Base-by-base conservation (phyloP, 2,113 vertebrate species). In the Nannospalax galili region DNA sequence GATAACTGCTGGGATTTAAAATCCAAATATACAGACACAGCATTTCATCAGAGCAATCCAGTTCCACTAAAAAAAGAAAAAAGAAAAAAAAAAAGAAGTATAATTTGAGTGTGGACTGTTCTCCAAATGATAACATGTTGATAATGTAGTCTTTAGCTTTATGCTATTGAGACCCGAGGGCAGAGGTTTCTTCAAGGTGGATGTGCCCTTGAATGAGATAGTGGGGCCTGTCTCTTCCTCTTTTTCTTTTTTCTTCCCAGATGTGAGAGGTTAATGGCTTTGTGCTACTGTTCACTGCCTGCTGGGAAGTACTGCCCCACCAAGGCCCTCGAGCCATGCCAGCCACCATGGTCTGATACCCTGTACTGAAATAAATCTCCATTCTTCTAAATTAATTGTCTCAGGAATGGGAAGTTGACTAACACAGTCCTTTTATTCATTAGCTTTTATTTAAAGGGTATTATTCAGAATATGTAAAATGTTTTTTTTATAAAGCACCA, bases 1-100 rank as follows among this genome's bases (percentile, higher is more conserved):
- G 75, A 16, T 70, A 67, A 32, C 58, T 10, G 64, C 52, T 72
- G 65, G 86, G 87, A 82, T 84, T 80, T 42, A 77, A 93, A 97
- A 93, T 60, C 30, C 69, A 69, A 94, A 91, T 64, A 52, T 72
- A 69, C 32, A 65, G 30, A 81, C 40, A n/a, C 52, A 84, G 32
- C 35, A 64, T 93, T 93, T 75, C 67, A 73, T 79, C 65, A 86
- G 56, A 40, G 42, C 22, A 70, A 45, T 79, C 40, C 45, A 37
- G 37, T 72, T 93, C 69, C 28, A 60, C 60, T 84, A 82, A 15
- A 60, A 86, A 94, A 82, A 15, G 56, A 86, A 94, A 35, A n/a
- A 72, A 90, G 22, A 30, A 92, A 84, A 52, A 37, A 64, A 58
- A 26, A 26, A 24, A 19, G 70, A 65, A 8, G 69, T 81, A 26